Percentiles rank a stretch among this genome's conserved stretches.
Evolutionary conservation across 2,797 vertebrate genomes (phyloP).

Genomic region (Babyrousa celebensis): DNA sequence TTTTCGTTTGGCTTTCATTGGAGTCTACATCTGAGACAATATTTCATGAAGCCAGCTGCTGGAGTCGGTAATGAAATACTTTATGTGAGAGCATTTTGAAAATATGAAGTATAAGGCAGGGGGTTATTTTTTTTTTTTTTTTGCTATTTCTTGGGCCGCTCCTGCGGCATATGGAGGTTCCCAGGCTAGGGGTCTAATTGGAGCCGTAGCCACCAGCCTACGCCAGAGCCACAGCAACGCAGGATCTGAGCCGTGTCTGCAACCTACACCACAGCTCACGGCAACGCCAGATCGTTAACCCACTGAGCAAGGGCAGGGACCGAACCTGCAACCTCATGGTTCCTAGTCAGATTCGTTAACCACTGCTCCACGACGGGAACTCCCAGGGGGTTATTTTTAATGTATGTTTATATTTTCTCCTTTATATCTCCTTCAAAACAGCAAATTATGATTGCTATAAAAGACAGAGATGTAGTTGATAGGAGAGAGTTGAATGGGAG

Average conservation of each 20-base stretch:
- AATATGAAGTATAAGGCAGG: slow-evolving; percentile 63
- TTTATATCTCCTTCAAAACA: slow-evolving; percentile 76
- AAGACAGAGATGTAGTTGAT: slow-evolving; percentile 54
- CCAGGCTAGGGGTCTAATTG: no score
- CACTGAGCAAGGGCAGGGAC: no score
- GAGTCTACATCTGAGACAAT: slow-evolving; percentile 42
- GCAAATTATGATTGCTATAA: slow-evolving; percentile 71
- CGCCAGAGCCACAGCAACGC: no score
- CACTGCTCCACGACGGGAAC: no score
- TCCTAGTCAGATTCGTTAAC: no score
- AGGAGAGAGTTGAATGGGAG: slow-evolving; percentile 15
- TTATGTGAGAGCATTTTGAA: slow-evolving; percentile 79
- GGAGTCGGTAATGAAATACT: slow-evolving; percentile 78
- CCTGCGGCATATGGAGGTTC: no score
- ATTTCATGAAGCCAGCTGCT: slow-evolving; percentile 78
- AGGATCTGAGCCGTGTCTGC: no score
- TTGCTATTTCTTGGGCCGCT: no score
- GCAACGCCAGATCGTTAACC: no score
- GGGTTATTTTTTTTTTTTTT: slow-evolving; percentile 77
- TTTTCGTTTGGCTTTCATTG: slow-evolving; percentile 37
- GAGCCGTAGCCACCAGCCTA: no score
- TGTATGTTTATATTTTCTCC: slow-evolving; percentile 75
- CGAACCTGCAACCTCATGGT: no score
- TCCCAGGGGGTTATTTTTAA: slow-evolving; percentile 70
- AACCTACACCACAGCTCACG: no score